Evolutionary conservation across 2,888 invertebrate genomes (phyloP).

Genomic region (Tethea ocularis): DNA sequence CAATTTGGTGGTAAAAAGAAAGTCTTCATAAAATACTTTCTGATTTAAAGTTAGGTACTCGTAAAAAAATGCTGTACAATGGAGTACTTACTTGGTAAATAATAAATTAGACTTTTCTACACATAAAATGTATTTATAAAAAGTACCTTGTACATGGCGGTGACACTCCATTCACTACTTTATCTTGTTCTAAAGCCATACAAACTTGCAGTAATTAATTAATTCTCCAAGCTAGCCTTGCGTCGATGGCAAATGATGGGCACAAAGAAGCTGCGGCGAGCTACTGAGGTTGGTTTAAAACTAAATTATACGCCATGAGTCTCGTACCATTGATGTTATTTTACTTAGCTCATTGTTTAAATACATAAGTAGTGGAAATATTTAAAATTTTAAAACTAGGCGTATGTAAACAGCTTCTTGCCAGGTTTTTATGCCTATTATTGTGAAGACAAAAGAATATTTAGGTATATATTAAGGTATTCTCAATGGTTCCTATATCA

Average conservation of each 20-base stretch:
- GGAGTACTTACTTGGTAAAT: too few relatives aligned
- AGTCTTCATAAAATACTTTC: too few relatives aligned
- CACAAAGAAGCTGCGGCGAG: slow-evolving; percentile 28
- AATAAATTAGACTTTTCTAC: background rate
- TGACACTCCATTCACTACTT: slow-evolving; percentile 9
- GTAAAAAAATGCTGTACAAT: too few relatives aligned
- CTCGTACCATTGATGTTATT: slow-evolving; percentile 22
- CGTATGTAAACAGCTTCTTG: too few relatives aligned
- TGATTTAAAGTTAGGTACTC: too few relatives aligned
- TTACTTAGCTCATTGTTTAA: slow-evolving; percentile 16
- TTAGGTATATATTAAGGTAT: too few relatives aligned
- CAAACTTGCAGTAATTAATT: slow-evolving; percentile 32
- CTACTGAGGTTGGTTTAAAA: slow-evolving; percentile 33
- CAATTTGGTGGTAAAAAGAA: too few relatives aligned
- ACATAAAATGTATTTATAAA: background rate
- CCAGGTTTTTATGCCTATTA: too few relatives aligned
- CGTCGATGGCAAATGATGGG: slow-evolving; percentile 28
- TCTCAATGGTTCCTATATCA: too few relatives aligned
- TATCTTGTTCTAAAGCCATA: slow-evolving; percentile 9
- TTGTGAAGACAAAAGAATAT: too few relatives aligned
- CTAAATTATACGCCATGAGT: slow-evolving; percentile 27
- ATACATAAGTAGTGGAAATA: too few relatives aligned
- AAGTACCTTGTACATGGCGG: background rate
- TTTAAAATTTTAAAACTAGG: too few relatives aligned
- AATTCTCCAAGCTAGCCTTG: slow-evolving; percentile 23